Conservation (phyloP, 1,140 invertebrate genomes). For the Cyphomyrmex costatus region DNA sequence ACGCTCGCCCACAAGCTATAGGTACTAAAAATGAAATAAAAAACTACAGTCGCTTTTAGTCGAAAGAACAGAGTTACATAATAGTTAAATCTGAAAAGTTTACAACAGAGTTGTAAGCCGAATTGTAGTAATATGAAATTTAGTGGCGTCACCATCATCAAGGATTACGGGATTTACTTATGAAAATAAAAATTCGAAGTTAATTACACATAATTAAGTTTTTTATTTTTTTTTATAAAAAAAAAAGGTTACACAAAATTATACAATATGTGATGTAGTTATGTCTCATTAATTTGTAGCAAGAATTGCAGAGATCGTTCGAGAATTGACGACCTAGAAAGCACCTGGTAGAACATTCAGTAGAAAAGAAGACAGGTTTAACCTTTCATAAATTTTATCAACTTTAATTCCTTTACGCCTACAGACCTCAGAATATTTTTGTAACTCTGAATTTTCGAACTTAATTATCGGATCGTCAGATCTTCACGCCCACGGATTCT, state of each 20-base stretch:
- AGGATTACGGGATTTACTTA: background rate
- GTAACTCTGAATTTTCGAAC: background rate
- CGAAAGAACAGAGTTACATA: background rate
- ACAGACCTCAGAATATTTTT: background rate
- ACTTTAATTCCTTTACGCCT: background rate
- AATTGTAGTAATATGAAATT: slow-evolving; percentile 7
- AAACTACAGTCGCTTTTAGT: background rate
- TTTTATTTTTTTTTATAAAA: background rate
- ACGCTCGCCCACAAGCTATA: background rate
- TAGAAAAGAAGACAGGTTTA: background rate
- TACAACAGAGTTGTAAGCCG: background rate
- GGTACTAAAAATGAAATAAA: background rate
- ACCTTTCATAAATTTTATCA: slow-evolving; percentile 22
- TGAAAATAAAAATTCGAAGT: background rate
- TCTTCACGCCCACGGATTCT: slow-evolving; percentile 35
- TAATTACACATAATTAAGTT: background rate
- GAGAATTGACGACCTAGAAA: background rate
- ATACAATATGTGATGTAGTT: background rate
- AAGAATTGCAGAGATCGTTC: background rate
- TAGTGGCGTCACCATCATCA: background rate
- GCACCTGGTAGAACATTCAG: background rate
- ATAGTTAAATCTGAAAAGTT: slow-evolving; percentile 9
- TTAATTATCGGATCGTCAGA: slow-evolving; percentile 48
- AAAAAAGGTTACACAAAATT: background rate
- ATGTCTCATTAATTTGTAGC: background rate